These are phyloP conservation scores for Vanessa atalanta DNA, from an alignment of 1,140 invertebrate species.

Conservation along the genomic window DNA sequence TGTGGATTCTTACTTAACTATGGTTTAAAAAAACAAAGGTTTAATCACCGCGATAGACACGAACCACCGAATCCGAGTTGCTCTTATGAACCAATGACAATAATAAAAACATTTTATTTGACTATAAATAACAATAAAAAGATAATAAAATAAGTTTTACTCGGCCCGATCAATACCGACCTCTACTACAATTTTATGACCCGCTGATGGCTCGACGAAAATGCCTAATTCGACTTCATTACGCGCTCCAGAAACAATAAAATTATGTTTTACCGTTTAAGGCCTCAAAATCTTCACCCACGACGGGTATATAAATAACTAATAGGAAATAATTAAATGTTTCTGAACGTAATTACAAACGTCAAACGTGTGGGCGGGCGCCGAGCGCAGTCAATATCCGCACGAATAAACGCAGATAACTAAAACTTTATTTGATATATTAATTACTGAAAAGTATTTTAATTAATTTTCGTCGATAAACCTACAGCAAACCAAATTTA, in stretches of 20 bases:
- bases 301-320: conserved; percentile 1
- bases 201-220: conserved; percentile 63
- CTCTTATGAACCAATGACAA: conserved; percentile 55
- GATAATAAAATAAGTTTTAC: conserved; percentile 67
- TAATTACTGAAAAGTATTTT: conserved; percentile 2
- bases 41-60: conserved; percentile 29
- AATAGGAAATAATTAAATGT: conserved; percentile 31
- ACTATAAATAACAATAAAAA: conserved; percentile 77
- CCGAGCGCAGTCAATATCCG: conserved; percentile 31
- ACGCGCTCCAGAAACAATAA: conserved; percentile 58
- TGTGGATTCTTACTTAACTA: not conserved
- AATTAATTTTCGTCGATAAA: not conserved
- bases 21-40: conserved; percentile 31
- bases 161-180: conserved; percentile 64
- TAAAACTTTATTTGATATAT: conserved; percentile 17
- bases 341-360: conserved; percentile 39
- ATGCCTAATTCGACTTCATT: conserved; percentile 73
- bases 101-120: conserved; percentile 70
- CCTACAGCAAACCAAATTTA: not conserved
- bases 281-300: conserved; percentile 23
- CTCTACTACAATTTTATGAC: conserved; percentile 73
- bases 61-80: conserved; percentile 34
- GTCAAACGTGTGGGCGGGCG: conserved; percentile 34
- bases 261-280: conserved; percentile 57
- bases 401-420: conserved; percentile 19